These are phyloP conservation scores for Loris lydekkerianus DNA, from an alignment of 2,797 vertebrate species.

Conservation along the genomic window DNA sequence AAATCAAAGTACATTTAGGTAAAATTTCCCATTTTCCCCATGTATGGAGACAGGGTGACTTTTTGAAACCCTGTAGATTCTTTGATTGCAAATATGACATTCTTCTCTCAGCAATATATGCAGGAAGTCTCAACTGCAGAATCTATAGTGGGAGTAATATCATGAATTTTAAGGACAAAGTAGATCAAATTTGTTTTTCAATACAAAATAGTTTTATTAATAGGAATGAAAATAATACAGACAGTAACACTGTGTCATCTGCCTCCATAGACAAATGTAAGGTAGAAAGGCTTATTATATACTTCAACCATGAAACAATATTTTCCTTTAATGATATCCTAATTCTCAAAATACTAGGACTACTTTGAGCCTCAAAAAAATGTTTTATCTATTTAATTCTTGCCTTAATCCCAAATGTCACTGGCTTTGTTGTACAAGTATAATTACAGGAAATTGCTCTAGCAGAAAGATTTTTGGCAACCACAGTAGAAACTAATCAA, in stretches of 20 bases:
- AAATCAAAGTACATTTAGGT: no score
- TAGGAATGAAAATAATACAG: not conserved
- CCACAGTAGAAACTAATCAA: conserved; percentile 70
- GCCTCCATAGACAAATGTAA: not conserved
- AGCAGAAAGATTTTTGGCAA: conserved; percentile 82
- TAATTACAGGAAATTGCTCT: conserved; percentile 80
- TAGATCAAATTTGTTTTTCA: not conserved
- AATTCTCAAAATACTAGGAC: conserved; percentile 46
- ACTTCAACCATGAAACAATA: not conserved
- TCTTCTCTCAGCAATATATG: not conserved
- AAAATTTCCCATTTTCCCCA: no score
- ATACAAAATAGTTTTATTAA: not conserved
- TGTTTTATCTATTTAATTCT: conserved; percentile 71
- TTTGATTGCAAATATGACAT: not conserved
- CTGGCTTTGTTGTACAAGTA: conserved; percentile 1
- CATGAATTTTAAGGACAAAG: not conserved
- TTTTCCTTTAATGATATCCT: conserved; percentile 1
- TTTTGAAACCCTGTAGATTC: not conserved
- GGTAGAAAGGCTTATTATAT: not conserved
- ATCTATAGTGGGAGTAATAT: not conserved
- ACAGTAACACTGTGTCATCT: not conserved
- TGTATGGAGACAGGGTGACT: no score
- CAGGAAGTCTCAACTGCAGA: not conserved
- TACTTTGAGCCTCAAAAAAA: conserved; percentile 68
- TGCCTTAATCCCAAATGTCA: conserved; percentile 17